phyloP scores from a whole-genome alignment of 2,113 vertebrate genomes.

The Campylomormyrus tamandua region DNA sequence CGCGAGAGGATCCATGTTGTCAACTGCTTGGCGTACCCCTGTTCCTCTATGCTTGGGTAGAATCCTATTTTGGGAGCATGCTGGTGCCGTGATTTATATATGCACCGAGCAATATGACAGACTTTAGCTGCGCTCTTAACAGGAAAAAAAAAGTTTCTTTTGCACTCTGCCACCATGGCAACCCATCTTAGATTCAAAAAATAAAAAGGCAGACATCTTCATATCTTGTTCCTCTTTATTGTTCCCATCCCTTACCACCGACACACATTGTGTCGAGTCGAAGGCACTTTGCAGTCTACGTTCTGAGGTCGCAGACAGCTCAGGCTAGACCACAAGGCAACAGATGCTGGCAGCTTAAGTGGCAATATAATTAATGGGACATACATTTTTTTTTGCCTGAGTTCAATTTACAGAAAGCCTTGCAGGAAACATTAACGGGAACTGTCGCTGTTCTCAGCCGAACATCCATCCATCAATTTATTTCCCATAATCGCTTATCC shows the following conservation, averaged over 20 bases:
- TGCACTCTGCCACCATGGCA: conserved; percentile 23
- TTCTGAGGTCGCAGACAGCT: background rate
- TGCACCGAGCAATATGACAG: background rate
- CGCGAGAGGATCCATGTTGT: background rate
- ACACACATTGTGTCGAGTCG: background rate
- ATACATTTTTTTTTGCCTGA: background rate
- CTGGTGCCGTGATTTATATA: background rate
- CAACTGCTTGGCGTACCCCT: background rate
- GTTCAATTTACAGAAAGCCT: background rate
- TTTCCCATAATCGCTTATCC: background rate
- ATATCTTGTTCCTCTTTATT: background rate
- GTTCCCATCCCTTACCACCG: background rate
- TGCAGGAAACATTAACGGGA: background rate
- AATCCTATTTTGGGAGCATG: conserved; percentile 17
- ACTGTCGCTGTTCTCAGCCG: background rate
- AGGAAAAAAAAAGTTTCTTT: conserved; percentile 8
- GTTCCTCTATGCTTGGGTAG: background rate
- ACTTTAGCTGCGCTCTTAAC: conserved; percentile 7
- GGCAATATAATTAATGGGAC: background rate
- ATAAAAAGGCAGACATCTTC: conserved; percentile 11
- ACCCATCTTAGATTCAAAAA: conserved; percentile 18
- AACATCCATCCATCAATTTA: background rate
- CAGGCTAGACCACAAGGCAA: background rate
- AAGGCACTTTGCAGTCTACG: background rate
- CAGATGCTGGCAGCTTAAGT: background rate